Conservation (phyloP, 2,113 vertebrate genomes). For the Edolisoma coerulescens region DNA sequence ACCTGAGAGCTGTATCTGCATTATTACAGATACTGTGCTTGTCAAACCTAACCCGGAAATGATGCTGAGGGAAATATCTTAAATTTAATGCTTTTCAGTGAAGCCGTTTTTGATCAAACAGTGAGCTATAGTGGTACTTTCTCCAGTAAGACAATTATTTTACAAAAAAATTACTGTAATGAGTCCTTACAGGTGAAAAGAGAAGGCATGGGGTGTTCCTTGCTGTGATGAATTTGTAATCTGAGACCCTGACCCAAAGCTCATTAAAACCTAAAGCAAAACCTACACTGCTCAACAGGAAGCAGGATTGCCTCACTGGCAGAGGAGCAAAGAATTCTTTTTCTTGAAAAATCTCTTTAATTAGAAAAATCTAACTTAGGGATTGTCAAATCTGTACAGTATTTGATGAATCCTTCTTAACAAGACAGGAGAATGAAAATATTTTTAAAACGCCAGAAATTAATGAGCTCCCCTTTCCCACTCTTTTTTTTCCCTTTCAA, state of each 20-base stretch:
- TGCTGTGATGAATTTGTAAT: background rate
- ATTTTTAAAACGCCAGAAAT: background rate
- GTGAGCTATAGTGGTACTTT: background rate
- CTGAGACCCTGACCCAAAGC: background rate
- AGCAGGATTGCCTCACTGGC: background rate
- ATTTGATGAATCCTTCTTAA: background rate
- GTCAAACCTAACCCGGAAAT: background rate
- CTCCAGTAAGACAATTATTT: background rate
- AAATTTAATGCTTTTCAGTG: background rate
- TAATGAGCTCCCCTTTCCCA: accelerated
- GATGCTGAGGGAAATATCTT: background rate
- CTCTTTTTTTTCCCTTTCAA: accelerated
- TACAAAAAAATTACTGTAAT: background rate
- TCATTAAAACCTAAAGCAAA: background rate
- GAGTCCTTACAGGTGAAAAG: background rate
- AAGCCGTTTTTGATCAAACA: background rate
- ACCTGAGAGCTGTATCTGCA: background rate
- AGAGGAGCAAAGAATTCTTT: background rate
- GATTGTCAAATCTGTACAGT: background rate
- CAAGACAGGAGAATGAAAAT: background rate
- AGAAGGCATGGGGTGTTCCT: background rate
- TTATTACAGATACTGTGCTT: background rate
- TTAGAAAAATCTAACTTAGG: background rate
- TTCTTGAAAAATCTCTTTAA: background rate
- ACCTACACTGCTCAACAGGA: background rate